Conservation (phyloP, 2,113 vertebrate genomes). For the Turdus rufiventris region DNA sequence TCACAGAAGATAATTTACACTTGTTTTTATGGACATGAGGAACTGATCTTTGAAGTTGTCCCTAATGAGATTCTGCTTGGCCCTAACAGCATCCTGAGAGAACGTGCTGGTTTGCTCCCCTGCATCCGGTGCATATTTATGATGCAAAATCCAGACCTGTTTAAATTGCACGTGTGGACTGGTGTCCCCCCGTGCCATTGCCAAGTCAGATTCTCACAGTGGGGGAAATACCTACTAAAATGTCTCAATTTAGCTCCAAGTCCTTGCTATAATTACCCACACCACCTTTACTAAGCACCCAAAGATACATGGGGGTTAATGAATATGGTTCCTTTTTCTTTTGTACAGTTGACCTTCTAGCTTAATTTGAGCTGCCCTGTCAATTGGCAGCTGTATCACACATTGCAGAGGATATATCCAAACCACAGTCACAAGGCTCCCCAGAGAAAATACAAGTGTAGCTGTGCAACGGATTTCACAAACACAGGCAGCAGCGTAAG, state of each 20-base stretch:
- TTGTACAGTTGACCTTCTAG: not conserved
- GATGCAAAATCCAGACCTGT: slow-evolving; percentile 61
- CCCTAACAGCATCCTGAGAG: slow-evolving; percentile 79
- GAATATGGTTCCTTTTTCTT: not conserved
- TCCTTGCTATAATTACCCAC: not conserved
- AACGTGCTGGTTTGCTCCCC: slow-evolving; percentile 68
- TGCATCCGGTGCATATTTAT: slow-evolving; percentile 73
- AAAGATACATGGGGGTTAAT: not conserved
- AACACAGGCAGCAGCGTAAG: not conserved
- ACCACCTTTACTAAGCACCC: not conserved
- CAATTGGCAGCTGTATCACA: not conserved
- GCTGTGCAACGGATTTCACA: not conserved
- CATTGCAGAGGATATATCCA: not conserved
- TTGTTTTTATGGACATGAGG: slow-evolving; percentile 80
- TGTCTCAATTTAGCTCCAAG: not conserved
- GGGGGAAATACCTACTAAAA: not conserved
- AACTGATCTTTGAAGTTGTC: slow-evolving; percentile 81
- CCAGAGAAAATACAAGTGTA: not conserved
- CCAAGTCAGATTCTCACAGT: slow-evolving; percentile 11
- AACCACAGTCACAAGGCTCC: not conserved
- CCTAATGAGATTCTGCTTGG: slow-evolving; percentile 81
- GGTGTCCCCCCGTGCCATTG: not conserved
- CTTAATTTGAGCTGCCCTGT: not conserved
- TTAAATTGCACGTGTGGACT: slow-evolving; percentile 61
- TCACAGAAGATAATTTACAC: slow-evolving; percentile 82